Evolutionary conservation across 2,797 vertebrate genomes (phyloP).

Genomic region (Ataeniobius toweri): DNA sequence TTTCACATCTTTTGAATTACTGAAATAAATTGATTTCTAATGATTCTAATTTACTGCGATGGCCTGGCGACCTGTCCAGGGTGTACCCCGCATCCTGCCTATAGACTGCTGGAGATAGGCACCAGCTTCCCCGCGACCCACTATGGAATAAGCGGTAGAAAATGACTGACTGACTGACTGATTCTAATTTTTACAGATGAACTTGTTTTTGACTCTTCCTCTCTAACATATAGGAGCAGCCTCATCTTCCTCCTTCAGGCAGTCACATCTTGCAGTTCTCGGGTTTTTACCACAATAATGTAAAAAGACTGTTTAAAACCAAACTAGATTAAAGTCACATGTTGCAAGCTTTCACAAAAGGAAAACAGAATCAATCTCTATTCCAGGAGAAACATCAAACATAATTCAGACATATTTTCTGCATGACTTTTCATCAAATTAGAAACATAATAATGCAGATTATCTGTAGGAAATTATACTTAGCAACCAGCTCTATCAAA

Average conservation of each 20-base stretch:
- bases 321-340: neutral
- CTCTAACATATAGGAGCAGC: neutral
- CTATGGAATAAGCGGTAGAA: too few species aligned
- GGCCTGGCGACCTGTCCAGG: too few species aligned
- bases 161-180: too few species aligned
- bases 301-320: neutral
- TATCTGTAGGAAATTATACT: neutral
- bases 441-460: neutral
- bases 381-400: slow-evolving; percentile 14
- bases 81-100: too few species aligned
- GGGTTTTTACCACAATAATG: neutral
- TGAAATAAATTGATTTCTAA: neutral
- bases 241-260: too few species aligned
- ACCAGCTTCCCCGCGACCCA: too few species aligned
- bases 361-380: slow-evolving; percentile 17
- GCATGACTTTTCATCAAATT: slow-evolving; percentile 10
- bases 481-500: neutral
- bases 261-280: too few species aligned
- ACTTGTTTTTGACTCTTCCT: neutral
- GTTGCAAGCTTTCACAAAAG: slow-evolving; percentile 2
- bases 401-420: slow-evolving; percentile 13
- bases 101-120: too few species aligned
- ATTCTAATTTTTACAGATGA: too few species aligned
- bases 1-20: neutral
- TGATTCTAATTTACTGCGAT: too few species aligned